Conservation (phyloP, 1,140 invertebrate species). For the Drosophila nasuta region DNA sequence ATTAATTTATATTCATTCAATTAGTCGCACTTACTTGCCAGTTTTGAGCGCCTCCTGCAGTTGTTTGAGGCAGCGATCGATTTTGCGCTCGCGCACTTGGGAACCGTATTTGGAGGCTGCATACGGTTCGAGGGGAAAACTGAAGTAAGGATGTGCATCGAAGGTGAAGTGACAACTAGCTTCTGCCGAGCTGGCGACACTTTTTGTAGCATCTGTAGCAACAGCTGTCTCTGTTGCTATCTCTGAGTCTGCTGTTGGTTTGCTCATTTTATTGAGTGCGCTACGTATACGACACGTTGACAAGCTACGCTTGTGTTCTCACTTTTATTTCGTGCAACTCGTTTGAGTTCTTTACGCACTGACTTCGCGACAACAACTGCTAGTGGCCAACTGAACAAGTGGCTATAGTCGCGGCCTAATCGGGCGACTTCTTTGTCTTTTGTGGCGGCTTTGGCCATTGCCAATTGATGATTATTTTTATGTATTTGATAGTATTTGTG, state of each 20-base stretch:
- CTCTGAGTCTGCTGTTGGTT: conserved; percentile 1
- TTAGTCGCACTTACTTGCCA: conserved; percentile 50
- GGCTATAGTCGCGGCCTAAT: conserved; percentile 24
- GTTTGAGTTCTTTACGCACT: conserved; percentile 55
- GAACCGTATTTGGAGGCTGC: conserved; percentile 72
- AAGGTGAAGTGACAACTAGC: conserved; percentile 50
- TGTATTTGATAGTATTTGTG: conserved; percentile 43
- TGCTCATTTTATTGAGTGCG: conserved; percentile 34
- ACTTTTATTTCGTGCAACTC: not conserved
- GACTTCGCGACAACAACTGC: conserved; percentile 57
- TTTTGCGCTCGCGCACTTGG: conserved; percentile 75
- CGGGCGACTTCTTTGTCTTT: conserved; percentile 51
- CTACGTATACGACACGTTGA: conserved; percentile 56
- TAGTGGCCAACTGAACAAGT: conserved; percentile 21
- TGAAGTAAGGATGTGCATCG: conserved; percentile 63
- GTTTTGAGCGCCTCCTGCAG: conserved; percentile 64
- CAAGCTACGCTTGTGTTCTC: too few relatives aligned
- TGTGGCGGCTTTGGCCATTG: conserved; percentile 29
- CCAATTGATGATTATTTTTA: conserved; percentile 49
- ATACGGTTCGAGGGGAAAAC: conserved; percentile 59
- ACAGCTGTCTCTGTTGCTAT: not conserved
- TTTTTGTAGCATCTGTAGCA: not conserved
- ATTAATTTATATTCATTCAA: too few relatives aligned
- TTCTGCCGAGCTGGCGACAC: not conserved
- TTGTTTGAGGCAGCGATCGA: conserved; percentile 76